phyloP scores from a whole-genome alignment of 2,888 invertebrate species.

The Cinara cedri region DNA sequence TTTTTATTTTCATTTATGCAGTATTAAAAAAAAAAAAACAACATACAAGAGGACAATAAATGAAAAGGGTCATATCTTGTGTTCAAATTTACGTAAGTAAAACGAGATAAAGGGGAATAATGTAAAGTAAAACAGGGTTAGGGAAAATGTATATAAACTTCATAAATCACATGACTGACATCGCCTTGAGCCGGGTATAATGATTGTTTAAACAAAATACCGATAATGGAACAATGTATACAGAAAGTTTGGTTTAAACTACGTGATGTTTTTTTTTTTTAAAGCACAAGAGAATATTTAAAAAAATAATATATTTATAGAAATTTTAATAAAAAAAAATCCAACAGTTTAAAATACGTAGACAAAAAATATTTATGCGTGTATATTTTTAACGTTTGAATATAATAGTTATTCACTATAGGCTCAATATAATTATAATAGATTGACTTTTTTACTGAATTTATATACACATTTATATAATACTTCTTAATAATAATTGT shows the following conservation, averaged over 20 bases:
- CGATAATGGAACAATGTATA: slow-evolving; percentile 13
- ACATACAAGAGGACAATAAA: slow-evolving; percentile 20
- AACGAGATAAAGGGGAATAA: slow-evolving; percentile 30
- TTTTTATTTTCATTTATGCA: slow-evolving; percentile 22
- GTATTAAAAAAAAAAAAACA: neutral
- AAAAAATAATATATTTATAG: too few relatives aligned
- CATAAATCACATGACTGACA: slow-evolving; percentile 52
- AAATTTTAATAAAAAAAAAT: too few relatives aligned
- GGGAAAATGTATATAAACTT: slow-evolving; percentile 36
- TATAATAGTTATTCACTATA: too few relatives aligned
- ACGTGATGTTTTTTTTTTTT: neutral
- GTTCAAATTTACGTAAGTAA: slow-evolving; percentile 46
- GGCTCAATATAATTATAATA: too few relatives aligned
- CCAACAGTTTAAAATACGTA: too few relatives aligned
- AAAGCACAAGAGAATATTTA: neutral
- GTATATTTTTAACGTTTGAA: too few relatives aligned
- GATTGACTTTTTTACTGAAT: too few relatives aligned
- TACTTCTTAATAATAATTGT: too few relatives aligned
- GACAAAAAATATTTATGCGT: too few relatives aligned
- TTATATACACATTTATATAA: too few relatives aligned
- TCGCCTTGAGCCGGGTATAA: slow-evolving; percentile 40
- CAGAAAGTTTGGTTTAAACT: slow-evolving; percentile 19
- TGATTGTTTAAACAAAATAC: slow-evolving; percentile 39
- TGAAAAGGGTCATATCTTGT: slow-evolving; percentile 39
- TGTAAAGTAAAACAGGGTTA: slow-evolving; percentile 45